Evolutionary conservation across 2,797 vertebrate genomes (phyloP), one percentile per base, ranked within the genome.

Genomic region (Danionella dracula): DNA sequence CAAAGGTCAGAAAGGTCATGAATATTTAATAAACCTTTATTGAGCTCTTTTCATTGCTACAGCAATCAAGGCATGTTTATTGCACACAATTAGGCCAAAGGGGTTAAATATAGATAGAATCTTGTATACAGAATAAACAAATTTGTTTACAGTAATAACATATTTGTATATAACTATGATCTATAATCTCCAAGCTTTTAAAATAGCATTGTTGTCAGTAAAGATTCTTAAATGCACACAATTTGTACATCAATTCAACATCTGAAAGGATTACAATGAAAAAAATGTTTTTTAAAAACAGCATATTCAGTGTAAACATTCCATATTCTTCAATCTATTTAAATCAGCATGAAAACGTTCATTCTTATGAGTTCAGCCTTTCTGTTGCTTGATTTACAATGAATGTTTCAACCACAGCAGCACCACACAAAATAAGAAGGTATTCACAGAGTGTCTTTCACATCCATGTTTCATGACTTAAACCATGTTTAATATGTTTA

Each of bases 381-480:
- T 51, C 41, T 42, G 68, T 68, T 78, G 66, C 61, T 78, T 69
- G 69, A 49, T 72, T 80, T 84, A 61, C 73, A 76, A 74, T 82
- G 76, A 21, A 77, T 72, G 80, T 72, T 76, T 78, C 81, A 68
- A 75, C 84, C 81, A 86, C 84, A 82, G 79, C 78, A 69, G 46
- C 70, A 85, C 80, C 67, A 6, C 76, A 85, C 80, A 85, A 62
- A 72, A 5, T 74, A 77, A 67, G 66, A 69, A 29, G 8, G 3
- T 16, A 19, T 4, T 16, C 37, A 27, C 7, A 56, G 21, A 13
- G 23, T 53, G 27, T 12, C 23, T 27, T 3, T 27, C 23, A 6
- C 23, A 3, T 6, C 3, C 23, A 34, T 68, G 20, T 27, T 16
- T 27, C 15, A 45, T 15, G 4, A 17, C 54, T 61, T 38, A 63